Percentiles rank a stretch among this genome's conserved stretches.
phyloP scores from a whole-genome alignment of 1,140 invertebrate species.

The Drosophila mauritiana region DNA sequence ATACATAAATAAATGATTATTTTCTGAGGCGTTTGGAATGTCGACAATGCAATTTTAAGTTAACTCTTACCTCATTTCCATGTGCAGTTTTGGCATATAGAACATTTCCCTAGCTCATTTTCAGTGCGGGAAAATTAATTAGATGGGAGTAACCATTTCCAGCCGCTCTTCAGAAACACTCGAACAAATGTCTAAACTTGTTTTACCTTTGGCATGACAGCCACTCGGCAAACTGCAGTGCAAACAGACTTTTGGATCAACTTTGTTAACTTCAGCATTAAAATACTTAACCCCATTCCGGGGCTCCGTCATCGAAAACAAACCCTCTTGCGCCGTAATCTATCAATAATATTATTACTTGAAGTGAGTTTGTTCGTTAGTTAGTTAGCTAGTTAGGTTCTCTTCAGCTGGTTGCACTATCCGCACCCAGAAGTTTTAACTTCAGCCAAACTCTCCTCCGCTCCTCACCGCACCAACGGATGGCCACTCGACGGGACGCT shows the following conservation, averaged over 20 bases:
- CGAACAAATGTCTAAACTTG: conserved; percentile 34
- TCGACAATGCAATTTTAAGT: neutral
- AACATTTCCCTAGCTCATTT: conserved; percentile 5
- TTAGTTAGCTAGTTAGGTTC: conserved; percentile 6
- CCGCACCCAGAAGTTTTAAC: conserved; percentile 30
- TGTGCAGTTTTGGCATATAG: no score
- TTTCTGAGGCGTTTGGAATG: neutral
- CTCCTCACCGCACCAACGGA: conserved; percentile 6
- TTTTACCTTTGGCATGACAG: conserved; percentile 34
- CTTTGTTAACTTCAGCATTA: conserved; percentile 40
- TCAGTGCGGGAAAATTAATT: conserved; percentile 20
- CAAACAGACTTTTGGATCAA: conserved; percentile 47
- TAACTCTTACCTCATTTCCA: neutral
- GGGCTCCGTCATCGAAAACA: conserved; percentile 30
- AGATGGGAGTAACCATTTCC: conserved; percentile 17
- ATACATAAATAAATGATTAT: neutral
- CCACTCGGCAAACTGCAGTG: conserved; percentile 29
- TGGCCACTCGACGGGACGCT: conserved; percentile 54
- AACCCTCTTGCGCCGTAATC: conserved; percentile 63
- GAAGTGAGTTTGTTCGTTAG: conserved; percentile 34
- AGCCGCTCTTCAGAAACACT: neutral
- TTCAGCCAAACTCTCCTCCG: conserved; percentile 22
- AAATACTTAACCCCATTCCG: conserved; percentile 54
- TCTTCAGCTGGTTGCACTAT: conserved; percentile 35
- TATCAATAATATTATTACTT: conserved; percentile 78